Percentiles rank a stretch among this genome's conserved stretches.
Evolutionary conservation across 1,140 invertebrate species (phyloP).

Genomic region (Listronotus bonariensis): DNA sequence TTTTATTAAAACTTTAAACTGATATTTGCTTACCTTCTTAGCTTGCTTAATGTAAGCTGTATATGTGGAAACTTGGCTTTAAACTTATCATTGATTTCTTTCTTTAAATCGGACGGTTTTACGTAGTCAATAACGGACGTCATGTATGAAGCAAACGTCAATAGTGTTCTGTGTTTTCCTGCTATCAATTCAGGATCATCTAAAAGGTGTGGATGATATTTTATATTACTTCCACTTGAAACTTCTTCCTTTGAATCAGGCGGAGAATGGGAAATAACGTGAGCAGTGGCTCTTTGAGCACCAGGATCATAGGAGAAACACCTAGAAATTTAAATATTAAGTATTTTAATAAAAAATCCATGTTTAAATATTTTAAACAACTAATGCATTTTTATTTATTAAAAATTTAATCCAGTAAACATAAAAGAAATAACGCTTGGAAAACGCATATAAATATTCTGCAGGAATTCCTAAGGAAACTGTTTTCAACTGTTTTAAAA

Average conservation of each 20-base stretch:
- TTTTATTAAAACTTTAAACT: no score
- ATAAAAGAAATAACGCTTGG: no score
- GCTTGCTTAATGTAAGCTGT: conserved; percentile 94
- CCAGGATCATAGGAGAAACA: conserved; percentile 77
- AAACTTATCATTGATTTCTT: conserved; percentile 97
- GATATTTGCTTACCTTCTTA: conserved; percentile 74
- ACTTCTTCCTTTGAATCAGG: conserved; percentile 55
- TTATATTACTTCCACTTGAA: conserved; percentile 44
- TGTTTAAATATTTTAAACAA: background rate
- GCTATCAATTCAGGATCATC: conserved; percentile 95
- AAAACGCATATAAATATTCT: no score
- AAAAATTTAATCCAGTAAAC: no score
- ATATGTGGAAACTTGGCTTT: conserved; percentile 93
- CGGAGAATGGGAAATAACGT: conserved; percentile 63
- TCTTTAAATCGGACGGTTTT: conserved; percentile 94
- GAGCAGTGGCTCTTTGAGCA: conserved; percentile 61
- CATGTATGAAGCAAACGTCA: conserved; percentile 96
- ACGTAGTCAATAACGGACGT: conserved; percentile 97
- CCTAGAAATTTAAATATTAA: conserved; percentile 58
- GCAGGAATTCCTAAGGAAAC: no score
- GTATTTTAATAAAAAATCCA: background rate
- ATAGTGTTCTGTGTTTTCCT: conserved; percentile 89
- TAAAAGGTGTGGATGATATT: conserved; percentile 85
- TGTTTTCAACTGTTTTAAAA: no score
- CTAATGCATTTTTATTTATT: no score